A percentile compares a stretch with the other conserved stretches of the same genome.
Conservation (phyloP, 2,113 vertebrate genomes). For the Tetrax tetrax region DNA sequence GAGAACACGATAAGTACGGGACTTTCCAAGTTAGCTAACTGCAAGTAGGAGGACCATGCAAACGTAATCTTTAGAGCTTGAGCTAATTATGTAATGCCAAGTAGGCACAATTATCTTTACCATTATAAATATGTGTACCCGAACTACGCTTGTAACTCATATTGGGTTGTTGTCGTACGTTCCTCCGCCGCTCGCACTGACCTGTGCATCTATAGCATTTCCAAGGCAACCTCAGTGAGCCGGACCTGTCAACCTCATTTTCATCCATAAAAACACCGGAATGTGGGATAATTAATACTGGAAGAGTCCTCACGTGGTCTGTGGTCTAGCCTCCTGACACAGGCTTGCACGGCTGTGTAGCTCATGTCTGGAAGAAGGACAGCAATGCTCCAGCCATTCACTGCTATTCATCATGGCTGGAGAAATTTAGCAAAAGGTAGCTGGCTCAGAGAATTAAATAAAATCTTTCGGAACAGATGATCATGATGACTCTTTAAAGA, state of each 20-base stretch:
- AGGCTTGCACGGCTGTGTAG: not conserved
- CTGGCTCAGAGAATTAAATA: not conserved
- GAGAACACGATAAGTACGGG: no score
- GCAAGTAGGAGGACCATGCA: no score
- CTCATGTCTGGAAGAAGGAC: not conserved
- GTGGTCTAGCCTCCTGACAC: not conserved
- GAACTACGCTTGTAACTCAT: no score
- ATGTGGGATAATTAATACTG: not conserved
- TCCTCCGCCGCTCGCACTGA: no score
- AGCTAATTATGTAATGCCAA: no score
- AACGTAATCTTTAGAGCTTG: no score
- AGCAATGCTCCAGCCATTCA: not conserved
- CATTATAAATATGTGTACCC: no score
- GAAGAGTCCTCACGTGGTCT: not conserved
- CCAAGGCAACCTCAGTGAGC: not conserved
- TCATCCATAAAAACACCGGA: not conserved
- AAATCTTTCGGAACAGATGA: not conserved
- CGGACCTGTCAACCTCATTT: not conserved
- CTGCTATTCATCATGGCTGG: not conserved
- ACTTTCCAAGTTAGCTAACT: no score
- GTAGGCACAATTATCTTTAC: no score
- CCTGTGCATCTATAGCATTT: not conserved
- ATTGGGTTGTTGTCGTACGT: no score
- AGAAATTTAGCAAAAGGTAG: not conserved
- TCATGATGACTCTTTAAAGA: not conserved